These are phyloP conservation scores for Heliconius aoede DNA, from an alignment of 2,888 invertebrate genomes.

Conservation along the genomic window DNA sequence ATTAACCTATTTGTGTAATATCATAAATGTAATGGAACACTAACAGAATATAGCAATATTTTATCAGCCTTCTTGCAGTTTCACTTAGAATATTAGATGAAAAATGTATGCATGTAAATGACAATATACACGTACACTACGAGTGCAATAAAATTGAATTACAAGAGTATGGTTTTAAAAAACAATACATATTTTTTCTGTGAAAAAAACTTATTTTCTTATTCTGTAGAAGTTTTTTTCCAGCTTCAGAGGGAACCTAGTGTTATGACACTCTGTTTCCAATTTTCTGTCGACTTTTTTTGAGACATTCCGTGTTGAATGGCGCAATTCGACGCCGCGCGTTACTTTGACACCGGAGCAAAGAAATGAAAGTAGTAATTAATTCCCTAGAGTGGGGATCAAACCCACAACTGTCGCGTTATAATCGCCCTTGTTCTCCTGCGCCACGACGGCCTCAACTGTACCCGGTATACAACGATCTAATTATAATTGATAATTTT, in stretches of 20 bases:
- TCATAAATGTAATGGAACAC: conserved; percentile 33
- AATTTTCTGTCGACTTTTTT: too few relatives aligned
- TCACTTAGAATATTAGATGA: conserved; percentile 14
- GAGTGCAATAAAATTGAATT: conserved; percentile 10
- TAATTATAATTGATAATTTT: conserved; percentile 80
- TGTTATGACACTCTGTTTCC: too few relatives aligned
- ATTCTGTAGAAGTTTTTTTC: neutral
- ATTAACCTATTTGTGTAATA: conserved; percentile 23
- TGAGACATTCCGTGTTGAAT: too few relatives aligned
- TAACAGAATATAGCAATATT: conserved; percentile 11
- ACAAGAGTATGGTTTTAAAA: neutral
- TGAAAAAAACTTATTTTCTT: neutral
- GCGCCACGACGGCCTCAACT: too few relatives aligned
- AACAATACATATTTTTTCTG: neutral
- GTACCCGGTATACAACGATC: conserved; percentile 42
- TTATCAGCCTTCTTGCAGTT: neutral
- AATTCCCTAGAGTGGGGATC: too few relatives aligned
- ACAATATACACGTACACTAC: neutral
- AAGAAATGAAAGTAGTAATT: too few relatives aligned
- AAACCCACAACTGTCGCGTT: too few relatives aligned
- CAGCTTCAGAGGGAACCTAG: too few relatives aligned
- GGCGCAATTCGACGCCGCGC: too few relatives aligned
- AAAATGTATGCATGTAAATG: conserved; percentile 10
- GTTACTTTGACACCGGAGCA: too few relatives aligned
- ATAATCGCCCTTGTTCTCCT: too few relatives aligned